Percentiles rank a stretch among this genome's conserved stretches.
phyloP scores from a whole-genome alignment of 2,797 vertebrate species.

The Buphagus erythrorhynchus region DNA sequence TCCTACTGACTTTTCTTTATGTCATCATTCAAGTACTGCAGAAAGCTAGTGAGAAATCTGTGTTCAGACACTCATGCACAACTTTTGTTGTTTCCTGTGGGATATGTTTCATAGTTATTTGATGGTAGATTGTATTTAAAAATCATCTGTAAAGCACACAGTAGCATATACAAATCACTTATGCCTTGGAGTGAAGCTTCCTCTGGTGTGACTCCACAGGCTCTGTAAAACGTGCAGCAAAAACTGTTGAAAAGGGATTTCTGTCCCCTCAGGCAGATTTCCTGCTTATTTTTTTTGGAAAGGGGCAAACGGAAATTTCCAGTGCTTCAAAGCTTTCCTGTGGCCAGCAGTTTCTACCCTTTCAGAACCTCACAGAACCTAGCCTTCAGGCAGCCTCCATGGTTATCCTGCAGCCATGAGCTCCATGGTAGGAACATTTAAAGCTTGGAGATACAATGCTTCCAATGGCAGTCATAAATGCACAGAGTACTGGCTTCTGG shows the following conservation, averaged over 20 bases:
- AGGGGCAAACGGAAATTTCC: not conserved
- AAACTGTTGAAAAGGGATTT: not conserved
- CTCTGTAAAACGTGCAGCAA: not conserved
- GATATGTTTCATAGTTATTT: not conserved
- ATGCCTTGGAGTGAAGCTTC: not conserved
- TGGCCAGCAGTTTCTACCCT: not conserved
- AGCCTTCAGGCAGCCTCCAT: not conserved
- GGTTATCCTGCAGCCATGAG: not conserved
- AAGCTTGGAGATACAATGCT: not conserved
- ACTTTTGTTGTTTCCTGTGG: not conserved
- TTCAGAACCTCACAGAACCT: accelerated
- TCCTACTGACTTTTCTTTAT: not conserved
- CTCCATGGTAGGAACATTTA: not conserved
- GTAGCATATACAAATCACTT: not conserved
- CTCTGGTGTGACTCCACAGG: not conserved
- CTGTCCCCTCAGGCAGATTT: not conserved
- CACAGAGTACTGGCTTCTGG: not conserved
- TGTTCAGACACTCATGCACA: not conserved
- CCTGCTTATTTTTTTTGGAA: not conserved
- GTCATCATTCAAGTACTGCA: not conserved
- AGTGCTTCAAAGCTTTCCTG: not conserved
- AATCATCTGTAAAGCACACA: not conserved
- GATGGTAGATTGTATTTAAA: not conserved
- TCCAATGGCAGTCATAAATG: not conserved
- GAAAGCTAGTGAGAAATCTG: not conserved